Evolutionary conservation across 2,888 invertebrate genomes (phyloP), one percentile per base, ranked within the genome.

Genomic region (Sycophila texana): DNA sequence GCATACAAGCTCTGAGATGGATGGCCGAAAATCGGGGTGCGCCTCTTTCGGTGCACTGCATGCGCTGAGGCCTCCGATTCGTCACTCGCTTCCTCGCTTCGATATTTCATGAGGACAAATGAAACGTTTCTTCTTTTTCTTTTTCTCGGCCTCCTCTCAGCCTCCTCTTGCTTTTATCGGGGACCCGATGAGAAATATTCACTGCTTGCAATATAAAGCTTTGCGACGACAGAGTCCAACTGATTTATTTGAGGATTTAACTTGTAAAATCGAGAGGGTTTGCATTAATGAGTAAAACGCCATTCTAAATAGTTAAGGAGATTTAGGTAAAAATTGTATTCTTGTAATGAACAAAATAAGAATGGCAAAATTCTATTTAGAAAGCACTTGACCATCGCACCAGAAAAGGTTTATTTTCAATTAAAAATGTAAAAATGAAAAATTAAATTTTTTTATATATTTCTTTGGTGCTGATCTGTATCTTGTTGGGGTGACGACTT

Each of bases 21-120:
- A 76, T 76, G 70, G 26, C 75, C 61, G 60, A 61, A 67, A 75
- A 67, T 2, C 55, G n/a, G 49, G 63, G 55, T 47, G 53, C 63
- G 66, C 39, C 66, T 74, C 30, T 61, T 51, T 65, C 73, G 51
- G 51, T 51, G 57, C 39, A n/a, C n/a, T n/a, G n/a, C n/a, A n/a
- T n/a, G n/a, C n/a, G n/a, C n/a, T n/a, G 55, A 22, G 47, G 14
- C n/a, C n/a, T 49, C 30, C n/a, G 26, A 39, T n/a, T 13, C 47
- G 39, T 61, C 61, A 61, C 61, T 61, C 60, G 20, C 60, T 30
- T 16, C 47, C 60, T 66, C 18, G 47, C 18, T 60, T 60, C 67
- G 18, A 30, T 73, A 10, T 18, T 14, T 63, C 49, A 53, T 65
- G 26, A 18, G 39, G 4, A 39, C 55, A 47, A 73, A 55, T 65